Evolutionary conservation across 2,113 vertebrate genomes (phyloP), one percentile per base, ranked within the genome.

Genomic region (Boulengeromyrus knoepffleri): DNA sequence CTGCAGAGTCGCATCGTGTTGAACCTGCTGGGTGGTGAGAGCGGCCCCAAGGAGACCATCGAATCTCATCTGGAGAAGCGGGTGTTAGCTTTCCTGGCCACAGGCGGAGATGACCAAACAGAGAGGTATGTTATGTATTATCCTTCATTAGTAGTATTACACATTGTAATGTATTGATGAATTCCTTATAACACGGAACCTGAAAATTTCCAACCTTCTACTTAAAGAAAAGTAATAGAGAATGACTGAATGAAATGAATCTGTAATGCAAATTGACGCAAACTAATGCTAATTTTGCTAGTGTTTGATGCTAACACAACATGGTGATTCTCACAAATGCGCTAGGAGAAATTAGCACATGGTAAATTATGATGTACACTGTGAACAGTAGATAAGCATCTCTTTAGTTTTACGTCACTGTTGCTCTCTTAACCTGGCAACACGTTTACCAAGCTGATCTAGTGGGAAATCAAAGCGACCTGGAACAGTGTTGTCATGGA

Each of bases 41-140:
- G 89, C 83, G 50, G 52, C 80, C 50, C 17, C 3, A 94, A 94
- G 19, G 95, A 97, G 91, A 94, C 91, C 74, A 93, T 98, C 39
- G 96, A 96, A 86, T 91, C 88, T 88, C 97, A 95, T 90, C 92
- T 99, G 92, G 96, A 98, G 93, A 96, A 96, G 90, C 95, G 94
- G 90, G 93, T 99, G 88, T 91, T 96, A 10, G 90, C 93, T 24
- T 99, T 97, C 93, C 93, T 99, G 91, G 96, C 95, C 84, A 66
- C 89, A 77, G 94, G 94, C 77, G 94, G 95, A 13, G 91, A 27
- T 15, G 94, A 97, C 88, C 92, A 91, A 88, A 42, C 27, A 0
- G 95, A 97, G 96, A 97, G 98, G 98, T 99, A 93, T 91, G 2
- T 12, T 21, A 36, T 17, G 10, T 70, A 31, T 70, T 27, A 66